Evolutionary conservation across 2,888 invertebrate genomes (phyloP).

Genomic region (Neria commutata): DNA sequence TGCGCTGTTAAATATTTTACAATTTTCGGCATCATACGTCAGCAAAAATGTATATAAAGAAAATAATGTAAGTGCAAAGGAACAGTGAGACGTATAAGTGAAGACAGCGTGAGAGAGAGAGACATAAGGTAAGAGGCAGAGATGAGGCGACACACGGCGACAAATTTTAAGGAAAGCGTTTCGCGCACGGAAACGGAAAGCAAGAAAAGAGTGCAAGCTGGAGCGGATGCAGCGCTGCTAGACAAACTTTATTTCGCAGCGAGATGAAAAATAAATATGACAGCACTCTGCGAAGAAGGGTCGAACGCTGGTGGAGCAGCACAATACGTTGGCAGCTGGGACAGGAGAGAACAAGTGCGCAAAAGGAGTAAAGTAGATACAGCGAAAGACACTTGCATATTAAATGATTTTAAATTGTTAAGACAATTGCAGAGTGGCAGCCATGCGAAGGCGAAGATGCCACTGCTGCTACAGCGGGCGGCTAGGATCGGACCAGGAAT

Average conservation of each 20-base stretch:
- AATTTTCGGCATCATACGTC: conserved; percentile 25
- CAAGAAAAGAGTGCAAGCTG: conserved; percentile 2
- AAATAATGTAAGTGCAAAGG: neutral
- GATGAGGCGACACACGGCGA: conserved; percentile 7
- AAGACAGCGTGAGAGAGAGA: neutral
- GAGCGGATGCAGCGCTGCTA: conserved; percentile 29
- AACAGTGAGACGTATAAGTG: too few relatives aligned
- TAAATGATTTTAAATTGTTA: conserved; percentile 51
- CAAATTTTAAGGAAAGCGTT: conserved; percentile 8
- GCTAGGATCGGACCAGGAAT: too few relatives aligned
- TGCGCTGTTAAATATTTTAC: neutral
- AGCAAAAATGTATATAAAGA: conserved; percentile 10
- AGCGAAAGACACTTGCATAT: conserved; percentile 50
- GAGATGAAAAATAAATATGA: conserved; percentile 53
- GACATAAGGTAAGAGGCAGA: too few relatives aligned
- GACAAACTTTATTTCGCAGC: conserved; percentile 51
- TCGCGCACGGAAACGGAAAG: conserved; percentile 11
- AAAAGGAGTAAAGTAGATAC: conserved; percentile 22
- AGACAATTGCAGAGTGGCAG: too few relatives aligned
- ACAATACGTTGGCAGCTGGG: too few relatives aligned
- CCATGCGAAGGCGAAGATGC: too few relatives aligned
- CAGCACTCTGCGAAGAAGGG: conserved; percentile 33
- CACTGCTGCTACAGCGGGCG: too few relatives aligned
- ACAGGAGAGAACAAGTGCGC: conserved; percentile 1
- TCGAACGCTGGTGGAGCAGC: too few relatives aligned